Percentiles rank a stretch among this genome's conserved stretches.
phyloP scores from a whole-genome alignment of 2,113 vertebrate genomes.

The Sander lucioperca region DNA sequence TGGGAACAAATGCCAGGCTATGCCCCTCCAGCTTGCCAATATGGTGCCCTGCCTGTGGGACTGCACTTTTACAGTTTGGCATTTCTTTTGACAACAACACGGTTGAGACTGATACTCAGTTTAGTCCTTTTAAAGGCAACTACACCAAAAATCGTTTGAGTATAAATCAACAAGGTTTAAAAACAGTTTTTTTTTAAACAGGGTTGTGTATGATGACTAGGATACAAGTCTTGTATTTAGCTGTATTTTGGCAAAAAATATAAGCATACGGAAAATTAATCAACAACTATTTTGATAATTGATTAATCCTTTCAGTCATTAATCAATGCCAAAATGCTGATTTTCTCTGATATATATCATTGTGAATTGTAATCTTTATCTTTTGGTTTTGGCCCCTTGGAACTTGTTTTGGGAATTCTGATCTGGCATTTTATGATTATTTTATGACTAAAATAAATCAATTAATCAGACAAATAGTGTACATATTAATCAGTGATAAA shows the following conservation, averaged over 20 bases:
- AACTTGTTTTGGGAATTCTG: not conserved
- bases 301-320: not conserved
- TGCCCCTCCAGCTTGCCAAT: slow-evolving; percentile 14
- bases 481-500: not conserved
- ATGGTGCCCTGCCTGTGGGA: not conserved
- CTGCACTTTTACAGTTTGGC: not conserved
- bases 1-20: slow-evolving; percentile 27
- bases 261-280: not conserved
- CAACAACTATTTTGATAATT: not conserved
- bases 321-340: not conserved
- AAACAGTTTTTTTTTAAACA: no score
- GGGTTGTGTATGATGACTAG: not conserved
- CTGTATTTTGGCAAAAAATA: not conserved
- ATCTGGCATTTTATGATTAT: not conserved
- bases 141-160: not conserved
- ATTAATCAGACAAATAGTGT: not conserved
- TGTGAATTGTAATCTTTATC: not conserved
- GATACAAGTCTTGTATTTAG: not conserved
- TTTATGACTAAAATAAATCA: not conserved
- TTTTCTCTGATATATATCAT: not conserved
- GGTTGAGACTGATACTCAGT: not conserved
- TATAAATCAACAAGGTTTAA: not conserved
- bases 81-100: not conserved
- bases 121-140: not conserved
- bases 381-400: not conserved